Conservation (phyloP, 2,113 vertebrate genomes). For the Lates calcarifer region DNA sequence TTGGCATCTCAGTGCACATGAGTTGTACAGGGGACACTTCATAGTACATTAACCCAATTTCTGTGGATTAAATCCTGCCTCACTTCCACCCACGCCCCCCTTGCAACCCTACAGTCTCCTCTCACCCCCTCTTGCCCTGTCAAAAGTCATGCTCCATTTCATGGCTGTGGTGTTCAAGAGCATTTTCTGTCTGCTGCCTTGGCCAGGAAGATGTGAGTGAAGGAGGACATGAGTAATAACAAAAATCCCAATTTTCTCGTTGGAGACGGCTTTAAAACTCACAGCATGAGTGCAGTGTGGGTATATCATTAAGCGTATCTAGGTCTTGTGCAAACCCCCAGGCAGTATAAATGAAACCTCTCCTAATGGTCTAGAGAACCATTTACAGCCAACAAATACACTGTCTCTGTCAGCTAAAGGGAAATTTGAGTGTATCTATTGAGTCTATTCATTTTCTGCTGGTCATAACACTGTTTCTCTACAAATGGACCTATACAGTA, state of each 20-base stretch:
- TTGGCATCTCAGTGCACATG: slow-evolving; percentile 64
- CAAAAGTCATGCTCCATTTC: slow-evolving; percentile 71
- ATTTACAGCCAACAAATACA: slow-evolving; percentile 74
- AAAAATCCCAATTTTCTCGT: slow-evolving; percentile 66
- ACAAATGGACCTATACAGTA: slow-evolving; percentile 45
- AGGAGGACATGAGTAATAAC: slow-evolving; percentile 71
- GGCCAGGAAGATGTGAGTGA: slow-evolving; percentile 39
- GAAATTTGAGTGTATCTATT: slow-evolving; percentile 54
- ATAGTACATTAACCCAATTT: slow-evolving; percentile 73
- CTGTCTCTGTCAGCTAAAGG: slow-evolving; percentile 61
- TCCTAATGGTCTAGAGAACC: slow-evolving; percentile 72
- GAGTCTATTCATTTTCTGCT: slow-evolving; percentile 64
- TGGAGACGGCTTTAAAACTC: slow-evolving; percentile 62
- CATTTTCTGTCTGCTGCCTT: slow-evolving; percentile 33
- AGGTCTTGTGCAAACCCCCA: slow-evolving; percentile 69
- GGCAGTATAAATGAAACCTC: slow-evolving; percentile 75
- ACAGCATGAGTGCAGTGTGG: slow-evolving; percentile 67
- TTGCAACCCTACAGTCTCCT: slow-evolving; percentile 40
- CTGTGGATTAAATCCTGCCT: slow-evolving; percentile 49
- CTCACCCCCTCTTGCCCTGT: slow-evolving; percentile 48
- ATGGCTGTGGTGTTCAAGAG: slow-evolving; percentile 23
- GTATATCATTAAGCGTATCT: slow-evolving; percentile 73
- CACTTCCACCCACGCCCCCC: slow-evolving; percentile 28
- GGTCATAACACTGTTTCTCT: slow-evolving; percentile 58
- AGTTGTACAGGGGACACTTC: slow-evolving; percentile 58